phyloP scores from a whole-genome alignment of 2,888 invertebrate genomes.

The Drosophila falleni region DNA sequence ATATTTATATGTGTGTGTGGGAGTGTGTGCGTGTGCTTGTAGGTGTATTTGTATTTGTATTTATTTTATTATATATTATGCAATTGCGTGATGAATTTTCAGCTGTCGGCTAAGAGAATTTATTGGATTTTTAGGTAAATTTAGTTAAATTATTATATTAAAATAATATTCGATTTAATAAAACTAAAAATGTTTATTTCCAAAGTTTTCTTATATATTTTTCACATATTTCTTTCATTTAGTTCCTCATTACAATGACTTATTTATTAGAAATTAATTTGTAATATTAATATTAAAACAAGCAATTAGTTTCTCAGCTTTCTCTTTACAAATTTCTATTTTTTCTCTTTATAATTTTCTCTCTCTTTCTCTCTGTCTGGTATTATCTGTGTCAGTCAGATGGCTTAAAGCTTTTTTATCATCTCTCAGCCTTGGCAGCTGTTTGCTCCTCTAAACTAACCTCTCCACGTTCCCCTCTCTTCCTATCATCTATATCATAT shows the following conservation, averaged over 20 bases:
- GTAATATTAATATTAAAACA: neutral
- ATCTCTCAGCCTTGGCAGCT: slow-evolving; percentile 32
- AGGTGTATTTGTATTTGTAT: slow-evolving; percentile 1
- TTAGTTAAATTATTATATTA: slow-evolving; percentile 4
- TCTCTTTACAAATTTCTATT: slow-evolving; percentile 13
- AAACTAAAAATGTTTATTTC: no score
- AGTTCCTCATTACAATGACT: neutral
- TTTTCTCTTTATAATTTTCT: slow-evolving; percentile 17
- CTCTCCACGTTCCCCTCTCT: neutral
- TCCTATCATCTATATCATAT: neutral
- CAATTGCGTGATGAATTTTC: slow-evolving; percentile 56
- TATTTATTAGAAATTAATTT: slow-evolving; percentile 1
- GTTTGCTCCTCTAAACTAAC: slow-evolving; percentile 14
- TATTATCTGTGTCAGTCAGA: slow-evolving; percentile 6
- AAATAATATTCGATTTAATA: slow-evolving; percentile 6
- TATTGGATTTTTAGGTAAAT: slow-evolving; percentile 44
- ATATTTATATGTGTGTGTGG: slow-evolving; percentile 1
- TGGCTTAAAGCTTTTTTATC: neutral
- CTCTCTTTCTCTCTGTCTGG: neutral
- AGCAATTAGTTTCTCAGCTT: slow-evolving; percentile 31
- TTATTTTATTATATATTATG: slow-evolving; percentile 12
- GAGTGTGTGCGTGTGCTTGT: neutral
- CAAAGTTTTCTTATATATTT: neutral
- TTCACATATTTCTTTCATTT: neutral
- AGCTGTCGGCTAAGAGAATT: slow-evolving; percentile 46